phyloP scores from a whole-genome alignment of 1,140 invertebrate species.

The Lepidurus apus region DNA sequence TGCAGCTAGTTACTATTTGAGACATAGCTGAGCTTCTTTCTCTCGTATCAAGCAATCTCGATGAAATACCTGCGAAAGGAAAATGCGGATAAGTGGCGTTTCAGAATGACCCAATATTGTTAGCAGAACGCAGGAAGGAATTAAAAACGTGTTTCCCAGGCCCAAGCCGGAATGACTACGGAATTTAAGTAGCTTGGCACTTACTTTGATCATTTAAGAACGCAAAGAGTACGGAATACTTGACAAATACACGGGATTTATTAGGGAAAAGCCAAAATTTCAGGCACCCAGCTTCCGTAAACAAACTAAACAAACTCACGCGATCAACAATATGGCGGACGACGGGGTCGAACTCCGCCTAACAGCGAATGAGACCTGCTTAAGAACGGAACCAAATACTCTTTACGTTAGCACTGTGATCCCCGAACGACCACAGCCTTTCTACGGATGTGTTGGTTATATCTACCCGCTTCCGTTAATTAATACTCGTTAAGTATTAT shows the following conservation, averaged over 20 bases:
- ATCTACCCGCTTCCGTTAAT: too few relatives aligned
- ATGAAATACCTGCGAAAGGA: background rate
- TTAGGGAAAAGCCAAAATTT: conserved; percentile 19
- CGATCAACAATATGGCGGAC: conserved; percentile 18
- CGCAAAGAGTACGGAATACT: background rate
- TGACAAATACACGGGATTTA: conserved; percentile 2
- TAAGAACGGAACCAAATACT: background rate
- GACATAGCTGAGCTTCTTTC: conserved; percentile 1
- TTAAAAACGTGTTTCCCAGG: background rate
- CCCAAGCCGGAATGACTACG: background rate
- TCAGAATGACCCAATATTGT: background rate
- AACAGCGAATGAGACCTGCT: background rate
- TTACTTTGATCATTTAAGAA: conserved; percentile 20
- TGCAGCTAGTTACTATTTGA: conserved; percentile 15
- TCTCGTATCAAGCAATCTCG: background rate
- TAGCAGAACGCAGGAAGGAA: background rate
- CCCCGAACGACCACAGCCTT: background rate
- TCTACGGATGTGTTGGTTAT: background rate
- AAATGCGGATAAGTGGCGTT: background rate
- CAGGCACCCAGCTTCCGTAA: conserved; percentile 17
- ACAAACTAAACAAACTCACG: conserved; percentile 22
- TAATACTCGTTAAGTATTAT: too few relatives aligned
- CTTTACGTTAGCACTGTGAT: background rate
- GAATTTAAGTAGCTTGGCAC: background rate
- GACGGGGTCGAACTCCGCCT: background rate